Evolutionary conservation across 2,113 vertebrate genomes (phyloP).

Genomic region (Protobothrops mucrosquamatus): DNA sequence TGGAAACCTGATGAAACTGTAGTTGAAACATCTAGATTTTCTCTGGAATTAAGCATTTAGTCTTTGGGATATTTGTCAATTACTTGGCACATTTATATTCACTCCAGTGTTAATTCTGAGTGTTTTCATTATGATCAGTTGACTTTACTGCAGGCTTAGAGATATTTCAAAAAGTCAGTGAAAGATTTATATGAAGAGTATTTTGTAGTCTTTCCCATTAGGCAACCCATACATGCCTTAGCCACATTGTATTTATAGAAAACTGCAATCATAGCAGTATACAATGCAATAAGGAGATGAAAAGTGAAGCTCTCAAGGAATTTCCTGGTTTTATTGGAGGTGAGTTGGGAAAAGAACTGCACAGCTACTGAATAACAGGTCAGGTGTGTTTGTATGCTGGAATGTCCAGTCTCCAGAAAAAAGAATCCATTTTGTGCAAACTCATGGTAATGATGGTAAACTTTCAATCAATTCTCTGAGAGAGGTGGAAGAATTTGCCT

Average conservation of each 20-base stretch:
- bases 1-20: background rate
- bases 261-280: background rate
- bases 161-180: background rate
- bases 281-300: background rate
- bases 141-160: background rate
- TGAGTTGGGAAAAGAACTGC: background rate
- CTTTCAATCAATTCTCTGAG: background rate
- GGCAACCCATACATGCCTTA: background rate
- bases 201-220: background rate
- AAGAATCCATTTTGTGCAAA: background rate
- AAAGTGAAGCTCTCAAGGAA: background rate
- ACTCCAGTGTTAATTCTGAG: background rate
- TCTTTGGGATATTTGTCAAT: background rate
- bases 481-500: background rate
- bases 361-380: background rate
- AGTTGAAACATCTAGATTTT: background rate
- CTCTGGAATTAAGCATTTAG: background rate
- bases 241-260: background rate
- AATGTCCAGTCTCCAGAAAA: background rate
- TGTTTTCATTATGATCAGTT: background rate
- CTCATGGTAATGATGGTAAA: background rate
- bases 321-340: background rate
- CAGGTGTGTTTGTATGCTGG: background rate
- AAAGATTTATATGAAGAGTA: background rate
- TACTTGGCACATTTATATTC: background rate